Evolutionary conservation across 2,888 invertebrate genomes (phyloP).

Genomic region (Synanthedon myopaeformis): DNA sequence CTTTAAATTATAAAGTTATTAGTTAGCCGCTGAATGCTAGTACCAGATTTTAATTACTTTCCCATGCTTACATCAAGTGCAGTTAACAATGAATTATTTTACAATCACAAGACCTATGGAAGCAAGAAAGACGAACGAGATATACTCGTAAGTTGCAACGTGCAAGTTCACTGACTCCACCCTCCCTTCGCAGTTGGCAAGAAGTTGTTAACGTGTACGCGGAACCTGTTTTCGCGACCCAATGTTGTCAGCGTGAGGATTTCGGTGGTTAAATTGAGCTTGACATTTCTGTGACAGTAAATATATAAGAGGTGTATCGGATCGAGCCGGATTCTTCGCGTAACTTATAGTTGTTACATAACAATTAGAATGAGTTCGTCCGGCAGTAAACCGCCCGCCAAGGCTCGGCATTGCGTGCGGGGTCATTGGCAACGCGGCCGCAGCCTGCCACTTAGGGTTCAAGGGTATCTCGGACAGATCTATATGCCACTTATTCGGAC

Average conservation of each 20-base stretch:
- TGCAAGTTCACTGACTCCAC: slow-evolving; percentile 64
- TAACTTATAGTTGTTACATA: slow-evolving; percentile 58
- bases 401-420: slow-evolving; percentile 57
- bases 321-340: slow-evolving; percentile 30
- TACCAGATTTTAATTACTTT: not conserved
- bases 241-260: slow-evolving; percentile 34
- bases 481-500: slow-evolving; percentile 38
- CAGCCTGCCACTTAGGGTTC: slow-evolving; percentile 71
- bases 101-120: slow-evolving; percentile 59
- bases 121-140: slow-evolving; percentile 40
- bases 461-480: slow-evolving; percentile 59
- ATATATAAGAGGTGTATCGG: slow-evolving; percentile 24
- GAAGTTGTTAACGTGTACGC: slow-evolving; percentile 54
- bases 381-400: slow-evolving; percentile 18
- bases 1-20: no score
- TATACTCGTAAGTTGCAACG: slow-evolving; percentile 53
- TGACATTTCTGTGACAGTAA: slow-evolving; percentile 20
- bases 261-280: slow-evolving; percentile 34
- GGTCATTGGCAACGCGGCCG: slow-evolving; percentile 73
- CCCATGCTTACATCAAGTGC: slow-evolving; percentile 7
- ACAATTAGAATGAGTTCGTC: slow-evolving; percentile 43
- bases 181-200: slow-evolving; percentile 58
- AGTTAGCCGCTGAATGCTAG: no score
- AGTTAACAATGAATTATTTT: slow-evolving; percentile 44
- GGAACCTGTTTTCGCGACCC: slow-evolving; percentile 63